Base-by-base conservation (phyloP, 2,888 invertebrate species). In the Aelia acuminata region DNA sequence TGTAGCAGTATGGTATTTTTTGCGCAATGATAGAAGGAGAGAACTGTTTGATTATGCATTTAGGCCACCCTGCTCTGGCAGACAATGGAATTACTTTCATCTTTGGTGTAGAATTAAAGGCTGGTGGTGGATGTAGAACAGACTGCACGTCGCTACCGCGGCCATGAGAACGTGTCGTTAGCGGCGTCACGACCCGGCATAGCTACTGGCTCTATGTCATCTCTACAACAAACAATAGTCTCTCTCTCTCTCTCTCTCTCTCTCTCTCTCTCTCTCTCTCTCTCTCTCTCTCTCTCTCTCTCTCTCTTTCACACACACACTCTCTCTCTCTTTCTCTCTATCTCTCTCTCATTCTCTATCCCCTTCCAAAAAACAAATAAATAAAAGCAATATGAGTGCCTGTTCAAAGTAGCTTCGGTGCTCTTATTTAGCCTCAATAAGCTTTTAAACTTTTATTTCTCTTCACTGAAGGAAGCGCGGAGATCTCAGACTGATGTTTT, bases 251-350 rank as follows among this genome's bases (percentile, higher is more conserved):
- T 57, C 43, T 85, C 57, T 85, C 85, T 57, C 85, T 85, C 85
- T 57, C 53, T 85, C 57, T 53, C 57, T 57, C 85, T 85, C 85
- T 85, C 85, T 53, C 85, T 85, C 85, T 53, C 85, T 85, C 85
- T 85, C 85, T 85, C 53, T 85, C 53, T 84, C 50, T 84, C 48
- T 31, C 47, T 47, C 50, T 47, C 13, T 84, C n/a, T 43, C 10
- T 43, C 10, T 43, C n/a, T n/a, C n/a, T n/a, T n/a, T n/a, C n/a
- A n/a, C n/a, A n/a, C 43, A 43, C 4, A 7, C 43, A 43, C 4
- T 43, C 43, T 7, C 4, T 43, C 43, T 84, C 84, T 84, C 84
- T 49, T 47, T 84, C 84, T 84, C 84, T 84, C 84, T 49, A 49
- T 13, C 84, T 84, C 84, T 84, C 49, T 31, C 50, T 84, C 50